Evolutionary conservation across 2,888 invertebrate genomes (phyloP).

Genomic region (Laothoe populi): DNA sequence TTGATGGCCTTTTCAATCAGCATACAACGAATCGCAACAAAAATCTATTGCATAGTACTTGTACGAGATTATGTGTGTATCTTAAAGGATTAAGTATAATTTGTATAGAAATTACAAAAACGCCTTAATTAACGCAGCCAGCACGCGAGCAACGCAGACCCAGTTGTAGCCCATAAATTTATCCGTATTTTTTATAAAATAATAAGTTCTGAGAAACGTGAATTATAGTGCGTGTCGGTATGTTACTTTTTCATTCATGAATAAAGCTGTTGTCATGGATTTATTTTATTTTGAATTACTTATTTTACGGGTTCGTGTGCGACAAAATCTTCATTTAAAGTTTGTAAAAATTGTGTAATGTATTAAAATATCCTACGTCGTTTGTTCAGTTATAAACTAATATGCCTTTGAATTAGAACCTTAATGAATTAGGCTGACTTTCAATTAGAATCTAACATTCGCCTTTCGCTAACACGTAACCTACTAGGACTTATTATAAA

Average conservation of each 20-base stretch:
- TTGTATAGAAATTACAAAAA: not conserved
- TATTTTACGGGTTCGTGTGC: conserved; percentile 13
- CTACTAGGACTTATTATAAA: too few relatives aligned
- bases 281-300: conserved; percentile 9
- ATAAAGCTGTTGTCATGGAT: conserved; percentile 6
- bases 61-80: too few relatives aligned
- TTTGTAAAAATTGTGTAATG: not conserved
- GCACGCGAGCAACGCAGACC: conserved; percentile 21
- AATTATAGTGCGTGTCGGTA: conserved; percentile 18
- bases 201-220: conserved; percentile 15
- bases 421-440: too few relatives aligned
- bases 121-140: not conserved
- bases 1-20: too few relatives aligned
- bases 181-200: conserved; percentile 14
- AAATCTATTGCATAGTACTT: too few relatives aligned
- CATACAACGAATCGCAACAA: not conserved
- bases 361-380: not conserved
- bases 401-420: too few relatives aligned
- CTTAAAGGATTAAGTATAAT: not conserved
- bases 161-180: conserved; percentile 32
- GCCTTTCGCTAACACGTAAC: too few relatives aligned
- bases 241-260: conserved; percentile 20
- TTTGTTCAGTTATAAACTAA: not conserved
- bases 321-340: not conserved
- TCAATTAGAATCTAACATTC: too few relatives aligned